Evolutionary conservation across 2,888 invertebrate genomes (phyloP).

Genomic region (Lepidochrysops patricia): DNA sequence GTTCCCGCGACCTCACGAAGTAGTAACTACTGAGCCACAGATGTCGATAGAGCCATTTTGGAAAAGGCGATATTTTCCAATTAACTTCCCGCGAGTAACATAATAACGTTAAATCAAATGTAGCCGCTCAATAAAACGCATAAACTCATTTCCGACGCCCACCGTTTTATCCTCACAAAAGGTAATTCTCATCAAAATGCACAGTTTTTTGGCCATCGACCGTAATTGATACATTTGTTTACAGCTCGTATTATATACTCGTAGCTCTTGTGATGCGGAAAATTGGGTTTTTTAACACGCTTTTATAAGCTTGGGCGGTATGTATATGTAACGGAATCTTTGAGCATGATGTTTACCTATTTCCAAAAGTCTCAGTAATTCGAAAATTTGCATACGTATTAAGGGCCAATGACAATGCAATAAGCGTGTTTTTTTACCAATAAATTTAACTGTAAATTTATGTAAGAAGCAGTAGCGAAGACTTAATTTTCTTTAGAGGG

Average conservation of each 20-base stretch:
- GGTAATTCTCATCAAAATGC: conserved; percentile 59
- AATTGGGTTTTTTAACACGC: conserved; percentile 1
- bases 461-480: too few species aligned
- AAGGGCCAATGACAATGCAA: too few species aligned
- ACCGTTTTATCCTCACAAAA: conserved; percentile 57
- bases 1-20: too few species aligned
- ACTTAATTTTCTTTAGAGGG: too few species aligned
- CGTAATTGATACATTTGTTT: conserved; percentile 14
- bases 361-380: too few species aligned
- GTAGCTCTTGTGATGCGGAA: neutral
- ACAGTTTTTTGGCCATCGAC: conserved; percentile 30
- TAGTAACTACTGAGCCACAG: too few species aligned
- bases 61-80: neutral
- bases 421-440: too few species aligned
- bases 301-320: too few species aligned
- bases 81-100: neutral
- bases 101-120: conserved; percentile 56
- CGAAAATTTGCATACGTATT: too few species aligned
- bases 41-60: neutral
- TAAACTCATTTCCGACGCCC: conserved; percentile 56
- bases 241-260: neutral
- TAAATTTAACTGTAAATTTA: too few species aligned
- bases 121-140: conserved; percentile 54
- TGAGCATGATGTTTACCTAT: too few species aligned
- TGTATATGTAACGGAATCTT: too few species aligned